A percentile compares a stretch with the other conserved stretches of the same genome.
These are phyloP conservation scores for Drosophila ironensis DNA, from an alignment of 1,140 invertebrate genomes.

Conservation along the genomic window DNA sequence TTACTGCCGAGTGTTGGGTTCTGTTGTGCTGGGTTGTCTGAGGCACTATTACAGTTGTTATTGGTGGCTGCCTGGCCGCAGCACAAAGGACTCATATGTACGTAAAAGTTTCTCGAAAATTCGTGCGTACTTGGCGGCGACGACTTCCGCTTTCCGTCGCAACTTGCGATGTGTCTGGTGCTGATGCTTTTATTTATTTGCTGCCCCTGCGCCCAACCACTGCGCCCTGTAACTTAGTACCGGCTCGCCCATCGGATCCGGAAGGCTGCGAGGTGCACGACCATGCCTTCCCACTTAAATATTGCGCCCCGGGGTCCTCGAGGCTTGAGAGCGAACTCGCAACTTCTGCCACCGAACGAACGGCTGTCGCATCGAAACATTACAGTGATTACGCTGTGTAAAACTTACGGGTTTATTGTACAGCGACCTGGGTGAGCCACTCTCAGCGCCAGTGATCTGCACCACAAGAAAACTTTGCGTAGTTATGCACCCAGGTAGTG, in stretches of 20 bases:
- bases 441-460: neutral
- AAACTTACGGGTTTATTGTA: slow-evolving; percentile 72
- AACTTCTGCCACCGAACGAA: slow-evolving; percentile 54
- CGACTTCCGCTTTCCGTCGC: slow-evolving; percentile 76
- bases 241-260: slow-evolving; percentile 40
- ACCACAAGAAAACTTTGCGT: neutral
- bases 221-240: slow-evolving; percentile 51
- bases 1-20: slow-evolving; percentile 49
- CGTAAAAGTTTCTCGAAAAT: slow-evolving; percentile 71
- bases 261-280: slow-evolving; percentile 64
- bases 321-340: slow-evolving; percentile 54
- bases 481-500: no score
- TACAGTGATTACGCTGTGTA: slow-evolving; percentile 76
- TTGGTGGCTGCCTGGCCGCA: slow-evolving; percentile 43
- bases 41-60: slow-evolving; percentile 74
- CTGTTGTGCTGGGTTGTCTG: no score
- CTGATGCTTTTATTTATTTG: slow-evolving; percentile 73
- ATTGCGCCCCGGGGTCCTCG: slow-evolving; percentile 50
- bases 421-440: slow-evolving; percentile 13
- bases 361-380: slow-evolving; percentile 47
- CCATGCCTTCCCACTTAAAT: slow-evolving; percentile 53
- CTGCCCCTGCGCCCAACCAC: slow-evolving; percentile 6
- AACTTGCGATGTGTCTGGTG: slow-evolving; percentile 70
- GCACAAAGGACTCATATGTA: slow-evolving; percentile 68
- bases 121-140: slow-evolving; percentile 68